Evolutionary conservation across 2,113 vertebrate species (phyloP), one percentile per base, ranked within the genome.

Genomic region (Chaetops frenatus): DNA sequence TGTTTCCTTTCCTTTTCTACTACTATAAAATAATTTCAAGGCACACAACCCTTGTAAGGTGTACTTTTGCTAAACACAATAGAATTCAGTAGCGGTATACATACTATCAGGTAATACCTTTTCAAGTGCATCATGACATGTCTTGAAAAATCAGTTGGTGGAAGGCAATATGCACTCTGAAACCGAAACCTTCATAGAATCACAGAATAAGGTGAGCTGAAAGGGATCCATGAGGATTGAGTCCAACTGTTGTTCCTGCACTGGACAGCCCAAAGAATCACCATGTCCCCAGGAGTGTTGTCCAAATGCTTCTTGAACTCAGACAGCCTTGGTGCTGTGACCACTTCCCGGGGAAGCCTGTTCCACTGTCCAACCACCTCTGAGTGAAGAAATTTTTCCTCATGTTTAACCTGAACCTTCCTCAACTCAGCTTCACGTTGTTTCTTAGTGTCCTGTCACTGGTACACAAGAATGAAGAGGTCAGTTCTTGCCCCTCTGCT

Each of bases 231-330:
- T 28, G 21, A 48, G 24, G 35, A 76, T 21, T 1, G 0, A 57
- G 44, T 66, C 25, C 44, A 42, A 6, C 9, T 58, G 44, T 24
- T 42, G 21, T 8, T 19, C 13, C 42, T 56, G 11, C 24, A 42
- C 29, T 24, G 50, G 25, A 51, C 7, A 44, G 33, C 47, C 45
- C 36, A 31, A 71, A 61, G 31, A 71, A 25, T 53, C 20, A 71
- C 8, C 10, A 53, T 3, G 38, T 33, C 21, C 5, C 36, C 1
- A 0, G 19, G 31, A 62, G 21, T 27, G 17, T 27, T 53, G 36
- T 31, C 25, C 33, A 71, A 71, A 62, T 25, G 38, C 27, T 35
- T 44, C 31, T 27, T 44, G 25, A 61, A 44, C 13, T 21, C 4
- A 12, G 36, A 35, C 16, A 44, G 20, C 10, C 20, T 31, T 44